phyloP scores from a whole-genome alignment of 2,113 vertebrate species.

The Poeciliopsis turrubarensis region DNA sequence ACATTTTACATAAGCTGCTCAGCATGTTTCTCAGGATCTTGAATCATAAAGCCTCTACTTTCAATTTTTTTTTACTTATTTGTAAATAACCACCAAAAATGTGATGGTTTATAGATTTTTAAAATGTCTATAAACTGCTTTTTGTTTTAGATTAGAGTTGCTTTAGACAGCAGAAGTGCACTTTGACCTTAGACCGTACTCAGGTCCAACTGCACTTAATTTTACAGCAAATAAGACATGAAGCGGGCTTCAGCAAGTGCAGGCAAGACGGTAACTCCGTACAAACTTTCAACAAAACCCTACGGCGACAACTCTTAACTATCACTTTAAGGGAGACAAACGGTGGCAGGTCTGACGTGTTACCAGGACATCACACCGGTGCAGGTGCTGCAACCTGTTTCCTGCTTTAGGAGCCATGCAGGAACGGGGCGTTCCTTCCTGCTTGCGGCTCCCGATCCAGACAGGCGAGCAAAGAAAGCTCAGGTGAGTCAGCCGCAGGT shows the following conservation, averaged over 20 bases:
- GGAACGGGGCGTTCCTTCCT: constrained; percentile 29
- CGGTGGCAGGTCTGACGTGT: background rate
- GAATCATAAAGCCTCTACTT: too few species aligned
- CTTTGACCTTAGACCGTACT: background rate
- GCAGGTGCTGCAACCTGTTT: background rate
- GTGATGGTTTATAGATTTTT: background rate
- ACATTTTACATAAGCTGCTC: too few species aligned
- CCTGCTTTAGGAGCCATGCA: rapidly evolving
- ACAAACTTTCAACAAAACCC: background rate
- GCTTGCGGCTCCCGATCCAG: background rate
- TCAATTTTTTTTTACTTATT: too few species aligned
- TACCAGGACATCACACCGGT: background rate
- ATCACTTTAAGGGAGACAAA: background rate
- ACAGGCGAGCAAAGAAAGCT: background rate
- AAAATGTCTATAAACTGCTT: background rate
- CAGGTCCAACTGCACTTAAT: too few species aligned
- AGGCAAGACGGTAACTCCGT: background rate
- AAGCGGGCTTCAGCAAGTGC: too few species aligned
- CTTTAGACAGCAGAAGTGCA: background rate
- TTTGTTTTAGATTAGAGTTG: background rate
- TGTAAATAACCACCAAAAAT: background rate
- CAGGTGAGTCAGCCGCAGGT: constrained; percentile 24
- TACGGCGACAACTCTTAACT: background rate
- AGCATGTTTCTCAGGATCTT: too few species aligned
- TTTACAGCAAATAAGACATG: too few species aligned